Conservation (phyloP, 2,113 vertebrate species). For the Recurvirostra avosetta region DNA sequence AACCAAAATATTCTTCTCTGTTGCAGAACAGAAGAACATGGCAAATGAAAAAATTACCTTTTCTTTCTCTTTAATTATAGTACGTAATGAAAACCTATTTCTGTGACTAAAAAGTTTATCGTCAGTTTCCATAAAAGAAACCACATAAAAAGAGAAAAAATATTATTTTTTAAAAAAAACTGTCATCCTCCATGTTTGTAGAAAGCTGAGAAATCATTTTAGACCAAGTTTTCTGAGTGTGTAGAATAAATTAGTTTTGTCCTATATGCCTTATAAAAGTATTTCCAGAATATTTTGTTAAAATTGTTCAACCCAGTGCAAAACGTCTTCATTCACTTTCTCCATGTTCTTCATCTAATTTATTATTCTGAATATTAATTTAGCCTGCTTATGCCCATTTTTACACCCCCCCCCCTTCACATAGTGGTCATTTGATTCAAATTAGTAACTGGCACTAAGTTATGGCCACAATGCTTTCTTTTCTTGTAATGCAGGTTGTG, state of each 20-base stretch:
- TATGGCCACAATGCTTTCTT: neutral
- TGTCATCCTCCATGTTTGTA: neutral
- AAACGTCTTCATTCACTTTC: constrained; percentile 26
- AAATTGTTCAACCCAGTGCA: neutral
- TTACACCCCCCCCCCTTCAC: neutral
- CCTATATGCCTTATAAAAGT: neutral
- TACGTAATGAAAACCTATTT: neutral
- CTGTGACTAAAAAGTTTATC: neutral
- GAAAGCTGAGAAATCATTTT: neutral
- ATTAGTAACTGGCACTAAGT: neutral
- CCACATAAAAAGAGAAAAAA: neutral
- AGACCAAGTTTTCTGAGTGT: neutral
- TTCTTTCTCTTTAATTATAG: neutral
- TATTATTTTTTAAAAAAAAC: neutral
- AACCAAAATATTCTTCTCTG: neutral
- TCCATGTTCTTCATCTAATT: constrained; percentile 45
- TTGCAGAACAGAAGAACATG: neutral
- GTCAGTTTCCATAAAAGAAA: neutral
- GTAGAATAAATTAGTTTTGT: neutral
- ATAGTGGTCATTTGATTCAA: neutral
- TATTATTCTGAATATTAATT: constrained; percentile 44
- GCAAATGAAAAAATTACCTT: neutral
- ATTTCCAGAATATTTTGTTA: neutral
- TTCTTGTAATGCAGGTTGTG: neutral
- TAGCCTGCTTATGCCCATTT: constrained; percentile 25